Conservation (phyloP, 2,113 vertebrate species). For the Bufo bufo region DNA sequence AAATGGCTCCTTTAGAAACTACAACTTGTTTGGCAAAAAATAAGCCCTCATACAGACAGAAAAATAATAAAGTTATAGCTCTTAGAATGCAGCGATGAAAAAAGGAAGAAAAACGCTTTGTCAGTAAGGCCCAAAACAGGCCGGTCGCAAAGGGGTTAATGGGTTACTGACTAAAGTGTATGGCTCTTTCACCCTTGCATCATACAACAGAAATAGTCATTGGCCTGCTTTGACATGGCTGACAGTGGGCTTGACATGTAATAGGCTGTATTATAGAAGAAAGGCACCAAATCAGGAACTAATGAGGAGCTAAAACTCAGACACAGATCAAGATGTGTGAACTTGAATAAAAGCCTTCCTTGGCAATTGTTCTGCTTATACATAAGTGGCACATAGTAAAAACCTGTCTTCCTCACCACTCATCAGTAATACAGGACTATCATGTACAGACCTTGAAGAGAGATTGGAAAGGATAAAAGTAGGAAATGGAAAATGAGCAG, state of each 20-base stretch:
- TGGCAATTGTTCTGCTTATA: constrained; percentile 35
- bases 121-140: too few species aligned
- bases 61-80: too few species aligned
- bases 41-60: too few species aligned
- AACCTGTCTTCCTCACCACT: constrained; percentile 28
- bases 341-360: constrained; percentile 37
- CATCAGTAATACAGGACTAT: constrained; percentile 30
- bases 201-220: not conserved
- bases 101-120: too few species aligned
- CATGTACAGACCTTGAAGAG: constrained; percentile 31
- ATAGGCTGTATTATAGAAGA: not conserved
- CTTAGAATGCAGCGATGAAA: too few species aligned
- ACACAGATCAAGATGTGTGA: constrained; percentile 19
- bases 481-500: constrained; percentile 11
- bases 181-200: not conserved
- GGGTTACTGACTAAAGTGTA: too few species aligned
- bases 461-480: constrained; percentile 32
- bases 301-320: constrained; percentile 29
- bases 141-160: too few species aligned
- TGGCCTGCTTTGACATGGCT: constrained; percentile 10
- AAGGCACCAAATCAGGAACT: constrained; percentile 3
- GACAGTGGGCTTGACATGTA: not conserved
- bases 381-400: constrained; percentile 26
- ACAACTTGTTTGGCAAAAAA: too few species aligned
- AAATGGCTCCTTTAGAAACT: too few species aligned